Base-by-base conservation (phyloP, 2,797 vertebrate genomes). In the Sebastes cheni region DNA sequence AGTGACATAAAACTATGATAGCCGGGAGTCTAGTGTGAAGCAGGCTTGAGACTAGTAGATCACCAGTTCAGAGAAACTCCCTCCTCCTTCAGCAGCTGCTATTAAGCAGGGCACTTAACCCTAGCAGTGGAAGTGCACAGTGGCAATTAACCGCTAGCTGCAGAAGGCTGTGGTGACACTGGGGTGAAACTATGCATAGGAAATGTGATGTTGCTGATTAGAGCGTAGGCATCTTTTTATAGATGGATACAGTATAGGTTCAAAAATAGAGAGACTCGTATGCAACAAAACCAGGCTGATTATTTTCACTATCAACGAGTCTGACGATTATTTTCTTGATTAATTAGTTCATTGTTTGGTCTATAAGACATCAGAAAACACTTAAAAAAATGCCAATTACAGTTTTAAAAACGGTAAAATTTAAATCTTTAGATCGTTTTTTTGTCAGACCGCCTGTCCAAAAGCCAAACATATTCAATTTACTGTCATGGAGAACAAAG, bases 31-130 rank as follows among this genome's bases (percentile, higher is more conserved):
- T 27, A 56, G 30, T 32, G 73, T 32, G 69, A 69, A 75, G 56
- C 22, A 54, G 50, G 46, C 22, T 25, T 54, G 42, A 59, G 22
- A 34, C 25, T 8, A 11, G 3, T 32, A 39, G 36, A 65, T 32
- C 54, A 82, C 11, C 75, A 30, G 54, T 36, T 71, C 34, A 72
- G 30, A 74, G 58, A 72, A 56, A 74, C 25, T 36, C 5, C 42
- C 27, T 36, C 65, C 30, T 80, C 27, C 72, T 67, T 8, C 22
- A 34, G 27, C 14, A 61, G 64, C 58, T 54, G 22, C 62, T 70
- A 8, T 67, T 72, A 65, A 62, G 29, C 18, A 6, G 27, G 32
- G 4, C 64, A 75, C 54, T 54, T 60, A 72, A 80, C 71, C 29
- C 52, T 16, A 16, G 10, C n/a, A n/a, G 42, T 55, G 25, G 39